Base-by-base conservation (phyloP, 2,797 vertebrate genomes). In the Pangasius larnaudii region DNA sequence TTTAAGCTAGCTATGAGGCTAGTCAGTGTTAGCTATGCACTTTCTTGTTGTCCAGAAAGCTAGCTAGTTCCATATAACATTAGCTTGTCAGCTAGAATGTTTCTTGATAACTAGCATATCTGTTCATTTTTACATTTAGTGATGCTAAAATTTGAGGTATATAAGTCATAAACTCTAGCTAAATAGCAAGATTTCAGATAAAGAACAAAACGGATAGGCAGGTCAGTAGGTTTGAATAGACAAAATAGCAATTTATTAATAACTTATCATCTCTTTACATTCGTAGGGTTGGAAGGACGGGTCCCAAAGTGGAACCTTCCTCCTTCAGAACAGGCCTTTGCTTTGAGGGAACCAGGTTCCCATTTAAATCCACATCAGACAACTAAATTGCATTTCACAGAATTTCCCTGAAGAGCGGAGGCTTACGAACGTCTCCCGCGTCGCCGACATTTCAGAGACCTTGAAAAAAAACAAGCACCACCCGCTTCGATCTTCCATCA, bases 231-330 rank as follows among this genome's bases (percentile, higher is more conserved):
- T 94, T 88, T 93, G 91, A 95, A 96, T 99, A 99, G 97, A 96
- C 97, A 99, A 99, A 99, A 99, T 99, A 99, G 96, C 96, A 96
- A 98, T 99, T 99, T 99, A 99, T 99, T 99, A 99, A 99, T 99
- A 99, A 99, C 96, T 99, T 99, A 99, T 96, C 94, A 95, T 97
- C 97, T 96, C 96, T 97, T 97, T 98, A 99, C 98, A 98, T 98
- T 98, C 97, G 96, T 97, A 97, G 95, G 96, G 97, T 97, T 97
- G 91, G 88, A 93, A 95, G 93, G 88, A 91, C 88, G 89, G 86
- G 88, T 74, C 74, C 84, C 86, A 83, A 90, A 93, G 91, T 91
- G 89, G 84, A 83, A 79, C 90, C 90, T 88, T 74, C 90, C 89
- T 91, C 86, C 85, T 71, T 86, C 88, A 87, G 63, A 91, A 93